Conservation (phyloP, 2,888 invertebrate species). For the Embidobia sp. region DNA sequence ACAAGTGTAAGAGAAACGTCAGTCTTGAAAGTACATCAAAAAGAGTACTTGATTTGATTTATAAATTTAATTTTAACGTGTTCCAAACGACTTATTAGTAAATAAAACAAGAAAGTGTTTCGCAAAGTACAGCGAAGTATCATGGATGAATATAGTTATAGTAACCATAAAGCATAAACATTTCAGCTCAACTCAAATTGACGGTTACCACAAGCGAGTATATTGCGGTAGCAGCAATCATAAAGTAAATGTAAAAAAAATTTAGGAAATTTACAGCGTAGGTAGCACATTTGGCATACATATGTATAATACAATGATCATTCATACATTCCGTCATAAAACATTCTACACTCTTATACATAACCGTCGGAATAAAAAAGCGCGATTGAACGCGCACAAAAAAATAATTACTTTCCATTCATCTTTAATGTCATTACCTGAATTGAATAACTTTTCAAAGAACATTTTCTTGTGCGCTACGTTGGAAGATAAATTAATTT, state of each 20-base stretch:
- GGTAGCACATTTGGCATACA: conserved; percentile 38
- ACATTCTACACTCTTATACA: conserved; percentile 18
- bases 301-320: conserved; percentile 47
- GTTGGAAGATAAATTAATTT: too few relatives aligned
- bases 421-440: too few relatives aligned
- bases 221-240: conserved; percentile 50
- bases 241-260: conserved; percentile 52
- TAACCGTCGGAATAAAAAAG: conserved; percentile 9
- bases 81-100: too few relatives aligned
- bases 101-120: too few relatives aligned
- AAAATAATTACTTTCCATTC: too few relatives aligned
- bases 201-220: conserved; percentile 55
- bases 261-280: conserved; percentile 34
- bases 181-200: conserved; percentile 57
- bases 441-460: too few relatives aligned
- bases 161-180: conserved; percentile 50
- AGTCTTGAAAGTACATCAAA: too few relatives aligned
- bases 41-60: too few relatives aligned
- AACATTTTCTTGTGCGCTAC: too few relatives aligned
- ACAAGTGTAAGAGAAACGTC: too few relatives aligned
- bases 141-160: conserved; percentile 41
- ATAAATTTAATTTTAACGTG: too few relatives aligned
- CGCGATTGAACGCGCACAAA: too few relatives aligned
- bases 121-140: not conserved
- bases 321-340: conserved; percentile 28